phyloP scores from a whole-genome alignment of 2,888 invertebrate species.

The Isoperla grammatica region DNA sequence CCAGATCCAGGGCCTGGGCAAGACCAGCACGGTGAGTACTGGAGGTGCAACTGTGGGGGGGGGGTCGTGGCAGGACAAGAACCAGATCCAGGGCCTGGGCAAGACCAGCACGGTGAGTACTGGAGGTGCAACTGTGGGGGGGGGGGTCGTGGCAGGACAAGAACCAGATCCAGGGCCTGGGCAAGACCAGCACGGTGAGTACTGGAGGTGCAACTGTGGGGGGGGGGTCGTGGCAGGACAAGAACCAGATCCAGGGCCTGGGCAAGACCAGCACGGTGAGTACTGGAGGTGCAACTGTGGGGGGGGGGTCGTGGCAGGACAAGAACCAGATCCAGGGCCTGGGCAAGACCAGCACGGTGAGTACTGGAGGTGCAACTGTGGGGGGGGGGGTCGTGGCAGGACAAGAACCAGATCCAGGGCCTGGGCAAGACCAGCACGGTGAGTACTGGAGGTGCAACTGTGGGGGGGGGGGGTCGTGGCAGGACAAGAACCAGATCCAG shows the following conservation, averaged over 20 bases:
- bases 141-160: conserved; percentile 61
- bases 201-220: no score
- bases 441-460: no score
- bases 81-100: conserved; percentile 41
- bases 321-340: conserved; percentile 41
- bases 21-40: conserved; percentile 28
- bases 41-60: no score
- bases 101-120: conserved; percentile 30
- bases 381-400: no score
- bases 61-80: conserved; percentile 58
- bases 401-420: conserved; percentile 41
- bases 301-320: conserved; percentile 64
- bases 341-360: conserved; percentile 35
- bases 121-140: no score
- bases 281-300: no score
- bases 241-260: conserved; percentile 40
- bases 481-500: conserved; percentile 42
- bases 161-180: conserved; percentile 41
- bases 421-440: conserved; percentile 37
- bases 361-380: no score
- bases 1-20: conserved; percentile 40
- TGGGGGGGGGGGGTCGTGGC: no score
- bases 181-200: conserved; percentile 32
- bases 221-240: conserved; percentile 63
- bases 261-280: conserved; percentile 35